These are phyloP conservation scores for Eulimnadia texana DNA, from an alignment of 1,140 invertebrate genomes.

Conservation along the genomic window DNA sequence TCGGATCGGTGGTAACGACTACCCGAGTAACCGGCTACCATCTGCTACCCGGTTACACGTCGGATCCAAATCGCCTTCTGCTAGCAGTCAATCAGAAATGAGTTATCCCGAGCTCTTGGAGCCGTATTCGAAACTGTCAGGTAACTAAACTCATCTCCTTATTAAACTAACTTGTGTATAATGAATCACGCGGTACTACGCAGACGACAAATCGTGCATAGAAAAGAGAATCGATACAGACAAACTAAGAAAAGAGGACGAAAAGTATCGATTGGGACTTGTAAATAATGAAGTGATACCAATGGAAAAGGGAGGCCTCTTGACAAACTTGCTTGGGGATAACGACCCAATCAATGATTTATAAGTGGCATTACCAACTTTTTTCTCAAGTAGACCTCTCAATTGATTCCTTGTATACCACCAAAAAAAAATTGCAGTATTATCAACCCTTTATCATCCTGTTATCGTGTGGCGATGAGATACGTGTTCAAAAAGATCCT, in stretches of 20 bases:
- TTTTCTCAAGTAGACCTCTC: too few relatives aligned
- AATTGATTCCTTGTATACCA: too few relatives aligned
- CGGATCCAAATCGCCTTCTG: slow-evolving; percentile 9
- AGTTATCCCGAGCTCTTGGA: slow-evolving; percentile 2
- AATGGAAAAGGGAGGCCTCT: too few relatives aligned
- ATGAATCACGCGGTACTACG: too few relatives aligned
- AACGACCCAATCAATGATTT: too few relatives aligned
- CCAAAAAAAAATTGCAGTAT: too few relatives aligned
- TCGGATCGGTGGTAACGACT: too few relatives aligned
- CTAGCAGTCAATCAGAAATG: slow-evolving; percentile 5
- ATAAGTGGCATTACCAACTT: too few relatives aligned
- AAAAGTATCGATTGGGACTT: not conserved
- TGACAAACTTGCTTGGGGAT: too few relatives aligned
- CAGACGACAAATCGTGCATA: not conserved
- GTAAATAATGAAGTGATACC: not conserved
- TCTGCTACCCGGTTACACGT: not conserved
- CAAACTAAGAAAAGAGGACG: not conserved
- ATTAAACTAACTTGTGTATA: not conserved
- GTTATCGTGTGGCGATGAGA: too few relatives aligned
- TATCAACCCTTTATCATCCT: too few relatives aligned
- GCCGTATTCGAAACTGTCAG: slow-evolving; percentile 8
- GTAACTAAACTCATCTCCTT: not conserved
- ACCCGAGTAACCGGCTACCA: not conserved
- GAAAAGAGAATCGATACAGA: not conserved
- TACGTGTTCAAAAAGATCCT: too few relatives aligned